phyloP scores from a whole-genome alignment of 2,888 invertebrate genomes.

The Lissonota sp. region DNA sequence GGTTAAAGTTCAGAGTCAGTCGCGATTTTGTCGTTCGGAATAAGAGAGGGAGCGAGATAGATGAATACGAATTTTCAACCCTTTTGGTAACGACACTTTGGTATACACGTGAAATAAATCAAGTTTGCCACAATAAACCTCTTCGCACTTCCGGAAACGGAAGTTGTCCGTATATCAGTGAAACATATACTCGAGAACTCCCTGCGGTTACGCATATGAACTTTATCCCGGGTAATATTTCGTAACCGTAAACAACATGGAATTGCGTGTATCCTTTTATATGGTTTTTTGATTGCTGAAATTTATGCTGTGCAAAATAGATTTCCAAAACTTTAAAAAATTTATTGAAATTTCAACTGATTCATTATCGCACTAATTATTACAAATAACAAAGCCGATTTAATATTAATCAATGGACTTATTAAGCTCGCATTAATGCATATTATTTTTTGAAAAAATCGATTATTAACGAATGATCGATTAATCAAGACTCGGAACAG shows the following conservation, averaged over 20 bases:
- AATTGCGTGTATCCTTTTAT: background rate
- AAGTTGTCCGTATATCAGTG: slow-evolving; percentile 60
- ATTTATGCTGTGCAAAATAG: background rate
- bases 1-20: slow-evolving; percentile 56
- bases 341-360: too few species aligned
- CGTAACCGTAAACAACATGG: background rate
- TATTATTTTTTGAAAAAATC: background rate
- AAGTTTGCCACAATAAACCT: slow-evolving; percentile 62
- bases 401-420: background rate
- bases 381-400: too few species aligned
- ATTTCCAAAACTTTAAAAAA: background rate
- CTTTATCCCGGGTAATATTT: slow-evolving; percentile 25
- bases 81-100: slow-evolving; percentile 47
- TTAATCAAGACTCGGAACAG: slow-evolving; percentile 34
- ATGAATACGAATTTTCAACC: slow-evolving; percentile 50
- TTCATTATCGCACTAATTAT: too few species aligned
- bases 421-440: background rate
- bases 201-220: slow-evolving; percentile 5
- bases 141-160: slow-evolving; percentile 57
- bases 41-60: slow-evolving; percentile 29
- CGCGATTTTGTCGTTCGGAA: slow-evolving; percentile 2
- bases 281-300: background rate
- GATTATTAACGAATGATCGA: slow-evolving; percentile 22
- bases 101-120: slow-evolving; percentile 55
- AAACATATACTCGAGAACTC: slow-evolving; percentile 59